Conservation (phyloP, 2,113 vertebrate genomes). For the Poicephalus gulielmi region DNA sequence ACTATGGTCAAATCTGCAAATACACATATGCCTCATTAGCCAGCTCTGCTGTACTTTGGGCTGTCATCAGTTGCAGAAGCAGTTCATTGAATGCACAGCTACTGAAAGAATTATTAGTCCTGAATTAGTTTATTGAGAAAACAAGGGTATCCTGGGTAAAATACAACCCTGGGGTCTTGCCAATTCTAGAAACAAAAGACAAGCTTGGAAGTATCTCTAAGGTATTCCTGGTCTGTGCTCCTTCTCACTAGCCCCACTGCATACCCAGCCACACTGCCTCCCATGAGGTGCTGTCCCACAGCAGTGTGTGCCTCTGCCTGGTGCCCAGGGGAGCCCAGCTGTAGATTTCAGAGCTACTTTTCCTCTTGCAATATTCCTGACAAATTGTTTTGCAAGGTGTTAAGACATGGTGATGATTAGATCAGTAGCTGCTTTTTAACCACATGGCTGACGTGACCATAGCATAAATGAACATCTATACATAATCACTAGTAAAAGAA, state of each 20-base stretch:
- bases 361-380: neutral
- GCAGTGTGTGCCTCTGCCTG: neutral
- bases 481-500: neutral
- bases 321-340: neutral
- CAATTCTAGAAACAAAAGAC: neutral
- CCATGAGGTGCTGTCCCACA: fast-evolving
- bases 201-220: neutral
- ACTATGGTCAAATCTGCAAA: neutral
- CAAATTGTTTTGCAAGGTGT: neutral
- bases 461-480: neutral
- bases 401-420: neutral
- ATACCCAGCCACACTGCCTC: neutral
- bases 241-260: neutral
- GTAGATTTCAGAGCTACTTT: neutral
- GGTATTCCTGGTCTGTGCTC: neutral
- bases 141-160: neutral
- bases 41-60: neutral
- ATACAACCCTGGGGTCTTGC: neutral
- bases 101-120: neutral
- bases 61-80: neutral
- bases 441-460: neutral
- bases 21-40: neutral
- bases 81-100: neutral
- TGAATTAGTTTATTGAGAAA: neutral
- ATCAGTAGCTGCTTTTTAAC: neutral